Evolutionary conservation across 2,113 vertebrate genomes (phyloP).

Genomic region (Paradisaea rubra): DNA sequence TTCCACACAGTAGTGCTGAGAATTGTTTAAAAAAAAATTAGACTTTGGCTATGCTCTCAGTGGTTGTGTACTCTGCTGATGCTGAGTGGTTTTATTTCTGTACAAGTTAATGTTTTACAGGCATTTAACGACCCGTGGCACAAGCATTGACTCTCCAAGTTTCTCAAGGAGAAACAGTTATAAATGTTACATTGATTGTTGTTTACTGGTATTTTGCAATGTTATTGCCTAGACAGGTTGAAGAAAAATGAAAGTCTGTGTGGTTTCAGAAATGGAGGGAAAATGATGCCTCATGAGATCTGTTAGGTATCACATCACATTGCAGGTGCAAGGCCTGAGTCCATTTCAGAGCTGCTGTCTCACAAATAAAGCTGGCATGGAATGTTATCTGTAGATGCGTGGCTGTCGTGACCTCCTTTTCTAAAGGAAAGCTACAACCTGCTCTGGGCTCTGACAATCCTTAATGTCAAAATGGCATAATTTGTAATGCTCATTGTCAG

Average conservation of each 20-base stretch:
- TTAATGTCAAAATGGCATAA: not conserved
- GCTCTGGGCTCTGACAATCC: not conserved
- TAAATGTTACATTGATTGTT: not conserved
- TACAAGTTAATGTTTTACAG: not conserved
- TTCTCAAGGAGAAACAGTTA: not conserved
- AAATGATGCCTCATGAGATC: not conserved
- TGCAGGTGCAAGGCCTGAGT: not conserved
- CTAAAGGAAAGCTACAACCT: not conserved
- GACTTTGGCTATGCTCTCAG: not conserved
- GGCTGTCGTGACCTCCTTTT: not conserved
- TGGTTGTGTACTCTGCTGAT: not conserved
- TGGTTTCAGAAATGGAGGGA: not conserved
- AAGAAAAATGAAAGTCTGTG: not conserved
- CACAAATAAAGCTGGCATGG: not conserved
- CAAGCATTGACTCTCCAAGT: not conserved
- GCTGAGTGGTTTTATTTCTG: not conserved
- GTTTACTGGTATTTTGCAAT: not conserved
- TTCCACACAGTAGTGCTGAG: not conserved
- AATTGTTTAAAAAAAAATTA: not conserved
- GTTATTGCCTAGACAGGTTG: not conserved
- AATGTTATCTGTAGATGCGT: rapidly evolving
- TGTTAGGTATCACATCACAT: not conserved
- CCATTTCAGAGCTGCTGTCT: not conserved
- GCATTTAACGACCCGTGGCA: not conserved
- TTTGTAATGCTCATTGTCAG: not conserved